Base-by-base conservation (phyloP, 2,888 invertebrate genomes). In the Andrena marginata region DNA sequence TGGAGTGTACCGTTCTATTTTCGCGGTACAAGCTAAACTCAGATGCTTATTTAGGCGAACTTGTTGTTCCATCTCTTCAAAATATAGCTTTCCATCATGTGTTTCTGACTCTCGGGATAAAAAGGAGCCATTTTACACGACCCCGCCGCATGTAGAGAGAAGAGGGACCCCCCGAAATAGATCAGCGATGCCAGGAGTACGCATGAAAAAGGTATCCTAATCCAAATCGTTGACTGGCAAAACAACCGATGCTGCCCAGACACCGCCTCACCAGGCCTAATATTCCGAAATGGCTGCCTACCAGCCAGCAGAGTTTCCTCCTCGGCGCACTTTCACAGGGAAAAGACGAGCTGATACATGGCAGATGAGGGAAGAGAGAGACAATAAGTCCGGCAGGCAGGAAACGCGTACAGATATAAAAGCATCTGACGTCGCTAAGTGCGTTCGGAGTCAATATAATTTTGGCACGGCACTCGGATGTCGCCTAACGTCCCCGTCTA, bases 381-480 rank as follows among this genome's bases (percentile, higher is more conserved):
- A 62, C 71, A 31, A 71, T 68, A 72, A 26, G 77, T 80, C 80
- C 59, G 49, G 51, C 8, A 63, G 65, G 68, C 77, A 71, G 76
- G 84, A 86, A 86, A 87, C 59, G 82, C 84, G 78, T 71, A 20
- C 77, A 74, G 81, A 82, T 79, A 88, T 85, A 89, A 88, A 91
- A 90, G 89, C 87, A 89, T 88, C 87, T 85, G 90, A 89, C 88
- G 84, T 82, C 83, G 88, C 89, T 88, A 90, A 89, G 82, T 82
- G 87, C 87, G 89, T 90, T 90, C 68, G 85, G 89, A 91, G 91
- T 92, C 92, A 86, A 92, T 93, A 91, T 91, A 91, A 92, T 92
- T 92, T 93, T 92, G 92, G 92, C 91, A 92, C 90, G 87, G 86
- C 87, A 87, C 90, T 91, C 89, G 91, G 88, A 91, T 91, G 89